phyloP scores from a whole-genome alignment of 2,888 invertebrate genomes.

The Spilosoma lubricipeda region DNA sequence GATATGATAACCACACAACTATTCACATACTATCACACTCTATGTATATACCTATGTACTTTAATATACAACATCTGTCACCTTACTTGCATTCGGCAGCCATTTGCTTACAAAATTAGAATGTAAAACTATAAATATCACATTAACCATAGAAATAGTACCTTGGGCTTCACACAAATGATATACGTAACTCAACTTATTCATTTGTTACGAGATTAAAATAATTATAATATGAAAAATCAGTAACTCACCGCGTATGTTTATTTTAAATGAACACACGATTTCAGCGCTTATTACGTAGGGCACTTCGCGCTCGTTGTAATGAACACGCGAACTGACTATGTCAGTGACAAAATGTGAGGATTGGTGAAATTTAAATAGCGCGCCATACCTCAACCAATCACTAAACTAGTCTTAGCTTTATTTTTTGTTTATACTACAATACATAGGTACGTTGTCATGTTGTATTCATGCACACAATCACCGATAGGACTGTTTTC shows the following conservation, averaged over 20 bases:
- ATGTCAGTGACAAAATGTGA: slow-evolving; percentile 67
- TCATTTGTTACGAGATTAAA: slow-evolving; percentile 38
- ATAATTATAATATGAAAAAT: slow-evolving; percentile 57
- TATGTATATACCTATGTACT: slow-evolving; percentile 37
- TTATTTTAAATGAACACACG: slow-evolving; percentile 82
- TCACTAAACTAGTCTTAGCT: slow-evolving; percentile 68
- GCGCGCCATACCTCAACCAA: slow-evolving; percentile 78
- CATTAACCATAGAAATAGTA: slow-evolving; percentile 45
- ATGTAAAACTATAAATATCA: slow-evolving; percentile 77
- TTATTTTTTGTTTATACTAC: slow-evolving; percentile 84
- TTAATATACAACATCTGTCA: slow-evolving; percentile 68
- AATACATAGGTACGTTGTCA: slow-evolving; percentile 70
- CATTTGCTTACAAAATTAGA: slow-evolving; percentile 86
- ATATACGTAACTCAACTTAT: slow-evolving; percentile 32
- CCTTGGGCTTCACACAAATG: slow-evolving; percentile 26
- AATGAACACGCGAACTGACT: slow-evolving; percentile 75
- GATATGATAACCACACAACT: slow-evolving; percentile 36
- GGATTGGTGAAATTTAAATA: slow-evolving; percentile 80
- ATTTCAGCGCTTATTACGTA: slow-evolving; percentile 86
- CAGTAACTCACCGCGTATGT: slow-evolving; percentile 80
- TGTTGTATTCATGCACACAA: slow-evolving; percentile 73
- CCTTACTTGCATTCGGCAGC: slow-evolving; percentile 83
- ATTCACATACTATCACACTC: slow-evolving; percentile 34
- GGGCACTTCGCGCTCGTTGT: slow-evolving; percentile 79
- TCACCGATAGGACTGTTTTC: slow-evolving; percentile 68